Conservation (phyloP, 2,888 invertebrate genomes). For the Empis stercorea region DNA sequence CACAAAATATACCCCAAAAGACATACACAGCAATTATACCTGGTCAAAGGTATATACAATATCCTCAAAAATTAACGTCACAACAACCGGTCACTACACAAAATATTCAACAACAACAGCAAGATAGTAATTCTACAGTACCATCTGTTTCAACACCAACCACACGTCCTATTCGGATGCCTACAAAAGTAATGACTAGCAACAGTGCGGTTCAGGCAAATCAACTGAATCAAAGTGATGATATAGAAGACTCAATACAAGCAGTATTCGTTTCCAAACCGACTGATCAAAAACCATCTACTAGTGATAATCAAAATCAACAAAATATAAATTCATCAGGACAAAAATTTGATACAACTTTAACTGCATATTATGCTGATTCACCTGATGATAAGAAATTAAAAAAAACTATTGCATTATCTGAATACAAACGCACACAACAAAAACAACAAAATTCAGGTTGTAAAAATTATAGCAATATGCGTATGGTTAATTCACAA, state of each 20-base stretch:
- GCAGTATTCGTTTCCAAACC: conserved; percentile 23
- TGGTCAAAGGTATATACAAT: conserved; percentile 13
- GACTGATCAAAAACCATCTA: background rate
- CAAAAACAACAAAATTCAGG: conserved; percentile 25
- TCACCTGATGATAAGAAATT: conserved; percentile 6
- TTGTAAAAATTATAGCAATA: background rate
- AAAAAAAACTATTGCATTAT: background rate
- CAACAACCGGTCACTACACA: background rate
- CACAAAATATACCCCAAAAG: conserved; percentile 12
- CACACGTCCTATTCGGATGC: conserved; percentile 13
- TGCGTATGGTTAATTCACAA: background rate
- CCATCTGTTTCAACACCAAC: conserved; percentile 22
- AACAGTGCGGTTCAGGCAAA: conserved; percentile 7
- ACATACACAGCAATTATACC: conserved; percentile 2
- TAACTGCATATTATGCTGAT: conserved; percentile 8
- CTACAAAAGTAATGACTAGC: conserved; percentile 11
- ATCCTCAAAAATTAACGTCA: conserved; percentile 8
- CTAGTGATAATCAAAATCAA: background rate
- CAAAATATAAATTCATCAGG: background rate
- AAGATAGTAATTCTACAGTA: conserved; percentile 26
- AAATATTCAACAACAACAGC: conserved; percentile 1
- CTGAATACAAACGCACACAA: conserved; percentile 19
- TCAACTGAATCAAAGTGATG: conserved; percentile 15
- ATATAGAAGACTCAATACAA: conserved; percentile 33
- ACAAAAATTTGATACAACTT: conserved; percentile 4